Conservation (phyloP, 2,113 vertebrate species). For the Hippocampus zosterae region DNA sequence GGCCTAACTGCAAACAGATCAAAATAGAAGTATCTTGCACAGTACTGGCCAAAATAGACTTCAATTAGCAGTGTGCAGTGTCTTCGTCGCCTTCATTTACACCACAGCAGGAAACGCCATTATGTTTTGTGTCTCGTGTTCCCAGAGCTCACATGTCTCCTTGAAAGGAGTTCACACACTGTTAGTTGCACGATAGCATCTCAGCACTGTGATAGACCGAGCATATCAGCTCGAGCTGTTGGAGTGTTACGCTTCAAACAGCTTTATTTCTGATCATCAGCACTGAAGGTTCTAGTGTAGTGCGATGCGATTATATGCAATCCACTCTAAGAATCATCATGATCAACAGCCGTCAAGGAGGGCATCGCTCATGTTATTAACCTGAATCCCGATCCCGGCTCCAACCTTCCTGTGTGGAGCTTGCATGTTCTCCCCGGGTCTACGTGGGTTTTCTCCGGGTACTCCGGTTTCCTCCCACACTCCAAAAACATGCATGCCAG, state of each 20-base stretch:
- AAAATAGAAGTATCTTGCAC: too few species aligned
- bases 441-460: too few species aligned
- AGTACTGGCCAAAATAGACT: background rate
- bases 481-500: too few species aligned
- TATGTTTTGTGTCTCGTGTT: background rate
- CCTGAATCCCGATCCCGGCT: background rate
- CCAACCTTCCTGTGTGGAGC: too few species aligned
- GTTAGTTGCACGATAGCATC: background rate
- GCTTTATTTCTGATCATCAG: background rate
- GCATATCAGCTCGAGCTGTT: background rate
- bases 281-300: background rate
- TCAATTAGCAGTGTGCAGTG: background rate
- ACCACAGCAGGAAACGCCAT: constrained; percentile 23
- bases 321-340: background rate
- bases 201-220: background rate
- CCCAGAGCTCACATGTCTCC: background rate
- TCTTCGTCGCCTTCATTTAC: constrained; percentile 20
- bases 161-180: background rate
- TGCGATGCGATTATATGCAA: background rate
- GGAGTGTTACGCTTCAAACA: background rate
- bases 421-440: too few species aligned
- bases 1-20: too few species aligned
- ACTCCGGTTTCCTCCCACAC: too few species aligned
- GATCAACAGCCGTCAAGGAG: background rate
- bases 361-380: background rate